Percentiles rank a stretch among this genome's conserved stretches.
phyloP scores from a whole-genome alignment of 2,888 invertebrate species.

The Macaria liturata region DNA sequence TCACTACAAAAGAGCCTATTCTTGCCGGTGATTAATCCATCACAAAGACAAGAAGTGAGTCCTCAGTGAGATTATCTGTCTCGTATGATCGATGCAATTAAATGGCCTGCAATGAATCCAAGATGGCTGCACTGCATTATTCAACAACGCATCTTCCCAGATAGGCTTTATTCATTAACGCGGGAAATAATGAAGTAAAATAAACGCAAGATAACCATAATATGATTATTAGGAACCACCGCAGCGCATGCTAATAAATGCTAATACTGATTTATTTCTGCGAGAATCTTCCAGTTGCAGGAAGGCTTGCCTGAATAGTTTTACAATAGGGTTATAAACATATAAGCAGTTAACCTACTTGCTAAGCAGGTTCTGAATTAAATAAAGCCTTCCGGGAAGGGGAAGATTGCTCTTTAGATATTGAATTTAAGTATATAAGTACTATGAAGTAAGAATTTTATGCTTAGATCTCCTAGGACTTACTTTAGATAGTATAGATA shows the following conservation, averaged over 20 bases:
- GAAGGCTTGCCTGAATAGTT: constrained; percentile 15
- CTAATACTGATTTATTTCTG: constrained; percentile 23
- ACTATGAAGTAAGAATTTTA: neutral
- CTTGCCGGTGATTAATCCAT: constrained; percentile 1
- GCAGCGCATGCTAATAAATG: constrained; percentile 21
- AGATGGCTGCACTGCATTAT: constrained; percentile 44
- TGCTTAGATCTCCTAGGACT: neutral
- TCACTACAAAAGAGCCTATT: no score
- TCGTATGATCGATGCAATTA: constrained; percentile 47
- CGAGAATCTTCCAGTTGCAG: constrained; percentile 28
- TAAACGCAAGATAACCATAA: constrained; percentile 23
- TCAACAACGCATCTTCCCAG: constrained; percentile 41
- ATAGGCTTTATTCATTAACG: constrained; percentile 35
- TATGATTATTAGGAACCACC: constrained; percentile 24
- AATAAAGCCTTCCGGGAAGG: neutral
- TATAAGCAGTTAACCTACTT: neutral
- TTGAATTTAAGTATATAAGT: neutral
- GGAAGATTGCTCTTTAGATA: neutral
- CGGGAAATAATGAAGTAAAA: constrained; percentile 31
- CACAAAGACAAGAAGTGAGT: constrained; percentile 21
- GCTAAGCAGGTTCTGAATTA: neutral
- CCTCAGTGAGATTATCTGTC: constrained; percentile 30
- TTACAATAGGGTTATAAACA: neutral
- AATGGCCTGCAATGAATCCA: constrained; percentile 46
- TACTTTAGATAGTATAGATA: no score